Base-by-base conservation (phyloP, 1,140 invertebrate genomes). In the Meloidogyne exigua region DNA sequence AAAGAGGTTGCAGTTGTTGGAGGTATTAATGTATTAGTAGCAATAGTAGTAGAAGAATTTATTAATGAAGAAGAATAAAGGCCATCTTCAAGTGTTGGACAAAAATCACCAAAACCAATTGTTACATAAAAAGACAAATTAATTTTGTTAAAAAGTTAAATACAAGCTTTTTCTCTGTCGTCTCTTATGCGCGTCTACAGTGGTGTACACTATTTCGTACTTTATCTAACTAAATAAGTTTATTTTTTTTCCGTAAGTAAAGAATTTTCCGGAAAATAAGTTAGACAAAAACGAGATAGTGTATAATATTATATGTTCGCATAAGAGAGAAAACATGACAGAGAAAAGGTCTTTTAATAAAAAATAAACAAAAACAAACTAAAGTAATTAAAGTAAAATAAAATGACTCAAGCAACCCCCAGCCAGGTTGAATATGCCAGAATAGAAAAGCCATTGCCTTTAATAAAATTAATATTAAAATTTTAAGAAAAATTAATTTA, bases 31-130 rank as follows among this genome's bases (percentile, higher is more conserved):
- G 9, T 9, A 57, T 57, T 57, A n/a, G 3, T n/a, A 57, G 4
- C n/a, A n/a, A 4, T n/a, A 57, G 15, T 1, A 44, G 2, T 15
- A 15, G 2, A 18, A 15, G 2, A 12, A 57, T n/a, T 57, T 57
- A 57, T 57, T 57, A 49, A 18, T 39, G 36, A 49, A 49, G 49
- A 57, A 57, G 7, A 57, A 57, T 18, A n/a, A 57, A 2, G 4
- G n/a, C 18, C n/a, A n/a, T 57, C 28, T 25, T 81, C 80, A 28
- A 69, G 26, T 36, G 74, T 79, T 18, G 81, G 81, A 32, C 67
- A 83, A 36, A 82, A 68, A 64, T 82, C 81, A 15, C 81, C 81
- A 66, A 84, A 82, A 13, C 81, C 81, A 57, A 82, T 84, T 18
- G 81, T 82, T 62, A 78, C 78, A 80, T 81, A 28, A 72, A 76